A percentile compares a stretch with the other conserved stretches of the same genome.
phyloP scores from a whole-genome alignment of 2,888 invertebrate genomes.

The Aleiodes leptofemur region DNA sequence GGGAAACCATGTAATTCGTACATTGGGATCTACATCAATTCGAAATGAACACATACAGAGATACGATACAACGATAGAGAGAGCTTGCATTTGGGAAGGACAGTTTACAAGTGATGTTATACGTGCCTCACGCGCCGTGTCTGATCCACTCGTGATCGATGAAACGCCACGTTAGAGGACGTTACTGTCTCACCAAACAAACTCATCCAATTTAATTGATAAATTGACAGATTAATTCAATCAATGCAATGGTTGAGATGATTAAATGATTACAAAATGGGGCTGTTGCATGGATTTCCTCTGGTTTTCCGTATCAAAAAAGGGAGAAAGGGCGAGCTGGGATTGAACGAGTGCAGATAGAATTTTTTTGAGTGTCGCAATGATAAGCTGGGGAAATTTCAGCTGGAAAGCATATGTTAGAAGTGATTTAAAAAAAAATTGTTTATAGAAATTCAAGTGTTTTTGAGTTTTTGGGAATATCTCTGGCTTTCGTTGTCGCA shows the following conservation, averaged over 20 bases:
- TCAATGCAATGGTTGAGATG: slow-evolving; percentile 59
- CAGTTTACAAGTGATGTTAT: slow-evolving; percentile 37
- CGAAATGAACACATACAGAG: slow-evolving; percentile 28
- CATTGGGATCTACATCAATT: slow-evolving; percentile 16
- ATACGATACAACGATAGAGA: slow-evolving; percentile 44
- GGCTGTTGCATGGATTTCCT: too few species aligned
- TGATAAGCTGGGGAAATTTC: too few species aligned
- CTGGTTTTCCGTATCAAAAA: too few species aligned
- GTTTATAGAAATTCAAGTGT: too few species aligned
- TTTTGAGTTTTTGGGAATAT: too few species aligned
- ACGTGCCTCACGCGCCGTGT: slow-evolving; percentile 51
- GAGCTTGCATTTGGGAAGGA: not conserved
- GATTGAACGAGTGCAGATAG: too few species aligned
- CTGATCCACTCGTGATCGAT: slow-evolving; percentile 68
- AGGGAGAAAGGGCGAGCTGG: too few species aligned
- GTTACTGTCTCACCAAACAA: slow-evolving; percentile 68
- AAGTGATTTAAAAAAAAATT: too few species aligned
- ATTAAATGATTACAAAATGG: slow-evolving; percentile 13
- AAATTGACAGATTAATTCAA: slow-evolving; percentile 75
- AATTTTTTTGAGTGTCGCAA: too few species aligned
- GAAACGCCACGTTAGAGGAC: slow-evolving; percentile 56
- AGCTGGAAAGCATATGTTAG: too few species aligned
- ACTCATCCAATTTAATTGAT: slow-evolving; percentile 74
- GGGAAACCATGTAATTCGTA: slow-evolving; percentile 14
- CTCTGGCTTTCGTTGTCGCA: too few species aligned